Percentiles rank a stretch among this genome's conserved stretches.
Evolutionary conservation across 2,113 vertebrate genomes (phyloP).

Genomic region (Poeciliopsis turrubarensis): DNA sequence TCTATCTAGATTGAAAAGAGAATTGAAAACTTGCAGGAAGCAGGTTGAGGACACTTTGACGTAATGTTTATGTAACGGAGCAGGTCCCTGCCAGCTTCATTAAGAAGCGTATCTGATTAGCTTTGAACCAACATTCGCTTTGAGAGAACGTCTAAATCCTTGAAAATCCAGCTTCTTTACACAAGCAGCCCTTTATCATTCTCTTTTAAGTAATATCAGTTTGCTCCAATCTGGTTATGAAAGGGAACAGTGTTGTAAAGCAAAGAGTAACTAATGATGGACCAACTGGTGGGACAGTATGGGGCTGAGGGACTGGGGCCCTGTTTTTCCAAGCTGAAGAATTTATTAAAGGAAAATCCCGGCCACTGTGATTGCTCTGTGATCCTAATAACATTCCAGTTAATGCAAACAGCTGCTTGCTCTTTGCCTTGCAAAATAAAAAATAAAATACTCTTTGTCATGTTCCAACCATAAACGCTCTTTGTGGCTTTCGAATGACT

Average conservation of each 20-base stretch:
- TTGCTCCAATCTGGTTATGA: neutral
- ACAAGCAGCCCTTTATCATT: neutral
- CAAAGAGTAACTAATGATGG: neutral
- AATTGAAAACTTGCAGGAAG: slow-evolving; percentile 5
- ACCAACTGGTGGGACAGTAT: slow-evolving; percentile 10
- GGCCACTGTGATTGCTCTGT: slow-evolving; percentile 18
- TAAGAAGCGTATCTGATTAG: slow-evolving; percentile 27
- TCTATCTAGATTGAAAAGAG: slow-evolving; percentile 24
- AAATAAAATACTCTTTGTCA: neutral
- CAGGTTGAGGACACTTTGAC: slow-evolving; percentile 4
- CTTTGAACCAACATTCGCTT: slow-evolving; percentile 10
- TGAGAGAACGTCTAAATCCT: slow-evolving; percentile 20
- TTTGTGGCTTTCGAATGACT: neutral
- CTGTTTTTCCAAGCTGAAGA: slow-evolving; percentile 35
- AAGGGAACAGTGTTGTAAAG: slow-evolving; percentile 8
- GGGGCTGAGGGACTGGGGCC: slow-evolving; percentile 13
- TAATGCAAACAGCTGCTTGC: slow-evolving; percentile 15
- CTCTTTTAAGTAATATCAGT: neutral
- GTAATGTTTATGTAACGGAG: slow-evolving; percentile 48
- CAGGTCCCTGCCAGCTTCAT: slow-evolving; percentile 35
- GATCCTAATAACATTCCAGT: slow-evolving; percentile 16
- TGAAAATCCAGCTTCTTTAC: neutral
- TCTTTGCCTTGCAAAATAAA: neutral
- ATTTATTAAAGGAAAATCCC: slow-evolving; percentile 51
- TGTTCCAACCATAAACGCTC: neutral